Base-by-base conservation (phyloP, 2,113 vertebrate genomes). In the Vicugna pacos region DNA sequence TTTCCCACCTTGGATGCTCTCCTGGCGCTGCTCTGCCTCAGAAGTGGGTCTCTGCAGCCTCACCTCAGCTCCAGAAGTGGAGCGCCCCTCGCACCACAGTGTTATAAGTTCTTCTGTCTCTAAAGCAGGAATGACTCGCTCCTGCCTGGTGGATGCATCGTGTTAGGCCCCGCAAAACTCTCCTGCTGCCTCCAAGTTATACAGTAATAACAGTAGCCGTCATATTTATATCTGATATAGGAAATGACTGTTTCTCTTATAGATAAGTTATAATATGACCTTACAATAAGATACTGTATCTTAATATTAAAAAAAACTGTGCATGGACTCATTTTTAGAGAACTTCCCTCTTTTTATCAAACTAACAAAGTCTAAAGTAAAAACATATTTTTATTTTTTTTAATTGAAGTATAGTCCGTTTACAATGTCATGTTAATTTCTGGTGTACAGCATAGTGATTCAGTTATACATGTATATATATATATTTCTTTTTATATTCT, bases 281-380 rank as follows among this genome's bases (percentile, higher is more conserved):
- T 54, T 65, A 81, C 10, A 42, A 64, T 54, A 70, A 70, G 19
- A 46, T 54, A 46, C 3, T 26, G 32, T 32, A 24, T 89, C 20
- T 46, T 64, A 70, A 67, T 62, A 22, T 77, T 82, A 48, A 17
- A 73, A 77, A 77, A 80, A 48, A 28, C 2, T 26, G 35, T 22
- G 0, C 8, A 26, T 58, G 32, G 76, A 69, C 58, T 75, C 4
- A 38, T 73, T 19, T 93, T 84, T 82, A 86, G 32, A 60, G 87
- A 96, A 64, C 24, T 26, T 20, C 28, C 30, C 12, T 77, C 11
- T 56, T 46, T 95, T 90, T 73, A 92, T 93, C 60, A 95, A 52
- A 85, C 60, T 88, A 8, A 77, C 2, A 13, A 73, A 62, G 8
- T 62, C 58, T 46, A 75, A 65, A 81, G 38, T 35, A 48, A 75